These are phyloP conservation scores for Bombyx mandarina DNA, from an alignment of 1,140 invertebrate species.

Conservation along the genomic window DNA sequence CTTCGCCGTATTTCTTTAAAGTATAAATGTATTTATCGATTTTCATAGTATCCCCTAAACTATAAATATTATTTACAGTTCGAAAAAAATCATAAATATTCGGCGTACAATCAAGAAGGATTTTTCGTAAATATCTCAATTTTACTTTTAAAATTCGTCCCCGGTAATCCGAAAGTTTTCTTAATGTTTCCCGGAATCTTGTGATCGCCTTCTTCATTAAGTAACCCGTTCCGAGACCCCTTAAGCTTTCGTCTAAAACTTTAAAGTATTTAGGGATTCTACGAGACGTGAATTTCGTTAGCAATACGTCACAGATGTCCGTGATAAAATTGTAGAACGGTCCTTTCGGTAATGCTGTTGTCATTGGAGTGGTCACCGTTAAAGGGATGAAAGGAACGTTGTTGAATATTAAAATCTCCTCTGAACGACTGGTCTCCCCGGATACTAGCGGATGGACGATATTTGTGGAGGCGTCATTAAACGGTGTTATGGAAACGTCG, in stretches of 20 bases:
- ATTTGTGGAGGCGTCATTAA: too few species aligned
- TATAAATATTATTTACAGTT: conserved; percentile 22
- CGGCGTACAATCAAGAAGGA: conserved; percentile 12
- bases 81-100: conserved; percentile 20
- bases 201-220: conserved; percentile 15
- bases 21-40: conserved; percentile 26
- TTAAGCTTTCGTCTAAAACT: conserved; percentile 16
- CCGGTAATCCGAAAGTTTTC: conserved; percentile 10
- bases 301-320: conserved; percentile 17
- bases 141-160: conserved; percentile 10
- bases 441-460: too few species aligned
- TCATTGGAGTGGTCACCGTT: conserved; percentile 1
- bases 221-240: conserved; percentile 8
- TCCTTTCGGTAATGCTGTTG: conserved; percentile 12
- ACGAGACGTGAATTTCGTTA: conserved; percentile 10
- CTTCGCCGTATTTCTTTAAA: conserved; percentile 19
- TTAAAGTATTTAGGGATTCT: conserved; percentile 15
- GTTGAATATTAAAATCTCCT: too few species aligned
- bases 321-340: conserved; percentile 22
- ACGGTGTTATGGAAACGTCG: too few species aligned
- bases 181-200: conserved; percentile 15
- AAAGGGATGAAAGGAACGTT: background rate
- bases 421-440: too few species aligned
- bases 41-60: conserved; percentile 13
- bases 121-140: conserved; percentile 16